Percentiles rank a stretch among this genome's conserved stretches.
phyloP scores from a whole-genome alignment of 2,797 vertebrate genomes.

The Natrix natrix region DNA sequence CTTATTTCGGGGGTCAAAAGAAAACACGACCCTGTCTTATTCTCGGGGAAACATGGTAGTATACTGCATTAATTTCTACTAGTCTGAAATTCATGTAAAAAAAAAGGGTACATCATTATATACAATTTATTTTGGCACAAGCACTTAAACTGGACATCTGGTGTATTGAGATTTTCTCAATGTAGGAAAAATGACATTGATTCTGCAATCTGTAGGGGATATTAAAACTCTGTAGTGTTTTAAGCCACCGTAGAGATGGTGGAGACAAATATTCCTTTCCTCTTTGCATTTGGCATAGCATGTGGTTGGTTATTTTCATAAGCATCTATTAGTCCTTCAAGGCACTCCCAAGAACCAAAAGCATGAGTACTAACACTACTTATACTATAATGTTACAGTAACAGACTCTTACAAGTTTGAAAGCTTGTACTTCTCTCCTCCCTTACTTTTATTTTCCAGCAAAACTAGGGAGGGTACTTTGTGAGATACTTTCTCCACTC shows the following conservation, averaged over 20 bases:
- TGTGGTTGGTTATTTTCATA: not conserved
- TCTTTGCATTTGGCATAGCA: constrained; percentile 23
- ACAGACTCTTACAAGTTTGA: not conserved
- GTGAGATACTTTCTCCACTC: not conserved
- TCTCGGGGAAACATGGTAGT: no score
- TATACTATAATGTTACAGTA: not conserved
- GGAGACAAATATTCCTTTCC: constrained; percentile 32
- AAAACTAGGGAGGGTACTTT: not conserved
- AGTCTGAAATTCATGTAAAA: not conserved
- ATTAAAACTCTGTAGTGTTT: constrained; percentile 13
- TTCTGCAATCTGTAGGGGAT: constrained; percentile 3
- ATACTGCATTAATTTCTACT: not conserved
- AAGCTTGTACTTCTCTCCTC: not conserved
- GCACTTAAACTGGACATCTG: not conserved
- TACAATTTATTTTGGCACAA: not conserved
- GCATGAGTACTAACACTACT: not conserved
- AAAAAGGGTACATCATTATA: not conserved
- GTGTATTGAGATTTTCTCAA: not conserved
- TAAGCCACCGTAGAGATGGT: constrained; percentile 2
- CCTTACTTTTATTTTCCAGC: not conserved
- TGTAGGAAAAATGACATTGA: not conserved
- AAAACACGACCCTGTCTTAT: no score
- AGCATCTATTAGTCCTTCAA: not conserved
- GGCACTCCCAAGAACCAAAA: not conserved
- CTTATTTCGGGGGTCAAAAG: no score